These are phyloP conservation scores for Drosophila kanekoi DNA, from an alignment of 2,888 invertebrate genomes.

Conservation along the genomic window DNA sequence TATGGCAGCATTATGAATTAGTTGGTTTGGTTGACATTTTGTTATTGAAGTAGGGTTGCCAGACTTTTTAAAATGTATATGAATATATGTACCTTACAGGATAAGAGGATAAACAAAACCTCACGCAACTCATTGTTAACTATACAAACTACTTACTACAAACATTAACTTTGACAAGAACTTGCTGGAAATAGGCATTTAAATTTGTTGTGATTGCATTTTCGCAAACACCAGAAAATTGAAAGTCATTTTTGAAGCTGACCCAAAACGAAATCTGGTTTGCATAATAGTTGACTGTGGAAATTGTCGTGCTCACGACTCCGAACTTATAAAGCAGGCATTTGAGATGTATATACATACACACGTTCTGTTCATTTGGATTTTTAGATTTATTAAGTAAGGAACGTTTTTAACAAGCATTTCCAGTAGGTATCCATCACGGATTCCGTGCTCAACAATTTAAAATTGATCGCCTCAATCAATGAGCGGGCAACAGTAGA, in stretches of 20 bases:
- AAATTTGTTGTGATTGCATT: too few species aligned
- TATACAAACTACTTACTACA: too few species aligned
- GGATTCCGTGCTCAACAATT: conserved; percentile 26
- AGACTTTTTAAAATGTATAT: neutral
- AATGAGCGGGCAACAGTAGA: conserved; percentile 26
- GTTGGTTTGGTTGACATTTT: too few species aligned
- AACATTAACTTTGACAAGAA: neutral
- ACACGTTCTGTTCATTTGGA: conserved; percentile 31
- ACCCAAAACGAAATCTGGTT: neutral
- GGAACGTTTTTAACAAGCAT: conserved; percentile 23
- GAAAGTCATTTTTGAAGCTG: neutral
- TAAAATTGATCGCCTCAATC: conserved; percentile 23
- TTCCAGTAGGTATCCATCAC: conserved; percentile 23
- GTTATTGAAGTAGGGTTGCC: neutral
- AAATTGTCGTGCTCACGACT: neutral
- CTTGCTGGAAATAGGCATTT: too few species aligned
- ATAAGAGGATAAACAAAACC: neutral
- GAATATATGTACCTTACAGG: too few species aligned
- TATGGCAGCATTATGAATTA: too few species aligned
- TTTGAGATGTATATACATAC: conserved; percentile 3
- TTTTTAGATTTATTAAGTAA: conserved; percentile 38
- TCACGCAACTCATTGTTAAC: too few species aligned
- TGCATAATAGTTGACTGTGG: neutral
- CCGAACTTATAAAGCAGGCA: conserved; percentile 32
- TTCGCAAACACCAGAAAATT: neutral